Percentiles rank a stretch among this genome's conserved stretches.
These are phyloP conservation scores for Andrena haemorrhoa DNA, from an alignment of 2,888 invertebrate species.

Conservation along the genomic window DNA sequence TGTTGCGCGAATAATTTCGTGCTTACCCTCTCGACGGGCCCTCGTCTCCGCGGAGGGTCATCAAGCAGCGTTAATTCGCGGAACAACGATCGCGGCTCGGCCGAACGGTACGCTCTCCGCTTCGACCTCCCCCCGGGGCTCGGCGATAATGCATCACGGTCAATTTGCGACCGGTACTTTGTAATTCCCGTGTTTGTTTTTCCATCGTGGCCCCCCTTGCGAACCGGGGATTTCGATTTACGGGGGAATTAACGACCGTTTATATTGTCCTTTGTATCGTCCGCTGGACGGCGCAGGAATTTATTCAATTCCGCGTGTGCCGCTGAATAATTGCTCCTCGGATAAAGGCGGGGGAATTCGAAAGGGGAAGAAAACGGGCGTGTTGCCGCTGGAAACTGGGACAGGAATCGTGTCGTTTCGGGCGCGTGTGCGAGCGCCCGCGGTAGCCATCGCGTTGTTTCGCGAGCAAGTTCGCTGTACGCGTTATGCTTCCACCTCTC, in stretches of 20 bases:
- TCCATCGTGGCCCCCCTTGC: conserved; percentile 8
- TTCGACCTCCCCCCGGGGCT: background rate
- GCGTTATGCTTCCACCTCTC: background rate
- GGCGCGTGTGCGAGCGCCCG: background rate
- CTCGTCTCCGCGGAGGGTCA: background rate
- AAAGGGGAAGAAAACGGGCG: background rate
- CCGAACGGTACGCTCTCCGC: conserved; percentile 15
- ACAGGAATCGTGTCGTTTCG: background rate
- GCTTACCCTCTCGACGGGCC: background rate
- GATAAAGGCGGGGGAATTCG: conserved; percentile 4
- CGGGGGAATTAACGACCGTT: conserved; percentile 56
- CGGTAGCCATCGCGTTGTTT: background rate
- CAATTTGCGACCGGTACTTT: conserved; percentile 52
- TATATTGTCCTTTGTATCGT: conserved; percentile 32
- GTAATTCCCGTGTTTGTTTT: conserved; percentile 60
- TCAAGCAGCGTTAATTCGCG: conserved; percentile 24
- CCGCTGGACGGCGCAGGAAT: conserved; percentile 25
- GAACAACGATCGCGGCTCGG: conserved; percentile 24
- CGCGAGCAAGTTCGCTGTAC: background rate
- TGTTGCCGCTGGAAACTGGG: too few species aligned
- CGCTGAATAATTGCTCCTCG: conserved; percentile 40
- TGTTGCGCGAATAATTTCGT: conserved; percentile 37
- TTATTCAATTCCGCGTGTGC: conserved; percentile 43
- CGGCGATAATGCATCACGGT: conserved; percentile 53
- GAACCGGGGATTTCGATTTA: conserved; percentile 49